Percentiles rank a stretch among this genome's conserved stretches.
These are phyloP conservation scores for Sebastes cheni DNA, from an alignment of 2,797 vertebrate species.

Conservation along the genomic window DNA sequence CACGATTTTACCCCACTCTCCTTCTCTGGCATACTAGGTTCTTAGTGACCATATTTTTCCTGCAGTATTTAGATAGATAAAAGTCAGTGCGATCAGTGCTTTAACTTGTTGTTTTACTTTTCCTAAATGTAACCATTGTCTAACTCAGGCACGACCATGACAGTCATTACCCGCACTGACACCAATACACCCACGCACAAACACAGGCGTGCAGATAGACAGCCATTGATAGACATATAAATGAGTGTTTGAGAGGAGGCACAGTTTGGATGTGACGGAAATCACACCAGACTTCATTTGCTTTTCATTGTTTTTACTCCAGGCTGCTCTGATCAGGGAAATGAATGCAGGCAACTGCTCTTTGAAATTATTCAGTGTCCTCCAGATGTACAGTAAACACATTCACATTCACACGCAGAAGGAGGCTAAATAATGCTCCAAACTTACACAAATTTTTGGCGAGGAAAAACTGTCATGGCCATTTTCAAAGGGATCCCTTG, in stretches of 20 bases:
- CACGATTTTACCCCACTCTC: background rate
- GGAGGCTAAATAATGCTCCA: too few species aligned
- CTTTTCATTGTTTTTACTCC: slow-evolving; percentile 2
- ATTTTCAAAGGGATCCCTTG: too few species aligned
- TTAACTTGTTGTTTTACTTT: slow-evolving; percentile 13
- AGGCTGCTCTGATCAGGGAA: background rate
- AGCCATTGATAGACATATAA: too few species aligned
- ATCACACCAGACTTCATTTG: slow-evolving; percentile 8
- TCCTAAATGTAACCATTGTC: background rate
- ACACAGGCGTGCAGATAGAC: background rate
- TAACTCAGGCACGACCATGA: background rate
- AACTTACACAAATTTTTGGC: too few species aligned
- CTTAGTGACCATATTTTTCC: background rate
- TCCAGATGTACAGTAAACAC: background rate
- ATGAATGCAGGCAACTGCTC: background rate
- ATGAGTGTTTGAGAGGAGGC: slow-evolving; percentile 1
- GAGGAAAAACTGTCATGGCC: too few species aligned
- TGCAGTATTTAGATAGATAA: background rate
- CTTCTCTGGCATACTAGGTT: background rate
- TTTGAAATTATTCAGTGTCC: slow-evolving; percentile 1
- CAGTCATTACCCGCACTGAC: slow-evolving; percentile 9
- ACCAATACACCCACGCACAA: background rate
- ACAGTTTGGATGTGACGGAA: slow-evolving; percentile 13
- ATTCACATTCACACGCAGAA: background rate
- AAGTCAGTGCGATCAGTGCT: background rate